A percentile compares a stretch with the other conserved stretches of the same genome.
These are phyloP conservation scores for Glyphotaelius pellucidus DNA, from an alignment of 2,888 invertebrate genomes.

Conservation along the genomic window DNA sequence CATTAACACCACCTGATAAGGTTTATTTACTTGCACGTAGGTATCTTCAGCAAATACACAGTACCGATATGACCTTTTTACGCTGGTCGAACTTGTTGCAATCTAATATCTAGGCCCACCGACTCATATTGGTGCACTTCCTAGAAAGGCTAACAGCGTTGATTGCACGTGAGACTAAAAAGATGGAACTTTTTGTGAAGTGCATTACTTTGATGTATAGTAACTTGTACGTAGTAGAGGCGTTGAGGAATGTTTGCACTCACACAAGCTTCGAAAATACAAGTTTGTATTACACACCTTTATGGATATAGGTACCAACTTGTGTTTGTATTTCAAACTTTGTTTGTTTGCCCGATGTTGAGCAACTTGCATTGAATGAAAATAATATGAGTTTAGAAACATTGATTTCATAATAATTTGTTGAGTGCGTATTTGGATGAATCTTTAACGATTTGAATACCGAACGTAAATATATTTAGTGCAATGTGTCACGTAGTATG, in stretches of 20 bases:
- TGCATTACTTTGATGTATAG: not conserved
- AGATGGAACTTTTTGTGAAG: not conserved
- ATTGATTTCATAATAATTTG: not conserved
- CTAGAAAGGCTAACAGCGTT: not conserved
- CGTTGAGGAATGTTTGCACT: not conserved
- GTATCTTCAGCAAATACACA: conserved; percentile 2
- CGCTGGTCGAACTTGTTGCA: not conserved
- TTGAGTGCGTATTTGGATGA: not conserved
- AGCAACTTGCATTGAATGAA: not conserved
- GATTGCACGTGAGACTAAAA: not conserved
- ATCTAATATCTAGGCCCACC: not conserved
- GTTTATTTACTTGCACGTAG: not conserved
- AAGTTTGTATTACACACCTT: not conserved
- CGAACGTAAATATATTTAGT: not conserved
- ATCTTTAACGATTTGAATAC: not conserved
- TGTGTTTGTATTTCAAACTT: not conserved
- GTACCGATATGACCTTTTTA: not conserved
- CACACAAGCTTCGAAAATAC: conserved; percentile 2
- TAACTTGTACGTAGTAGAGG: not conserved
- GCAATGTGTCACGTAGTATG: not conserved
- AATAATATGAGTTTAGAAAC: not conserved
- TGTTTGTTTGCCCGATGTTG: not conserved
- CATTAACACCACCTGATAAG: not conserved
- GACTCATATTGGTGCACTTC: not conserved
- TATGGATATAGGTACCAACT: not conserved